phyloP scores from a whole-genome alignment of 2,888 invertebrate species.

The Amorpha juglandis region DNA sequence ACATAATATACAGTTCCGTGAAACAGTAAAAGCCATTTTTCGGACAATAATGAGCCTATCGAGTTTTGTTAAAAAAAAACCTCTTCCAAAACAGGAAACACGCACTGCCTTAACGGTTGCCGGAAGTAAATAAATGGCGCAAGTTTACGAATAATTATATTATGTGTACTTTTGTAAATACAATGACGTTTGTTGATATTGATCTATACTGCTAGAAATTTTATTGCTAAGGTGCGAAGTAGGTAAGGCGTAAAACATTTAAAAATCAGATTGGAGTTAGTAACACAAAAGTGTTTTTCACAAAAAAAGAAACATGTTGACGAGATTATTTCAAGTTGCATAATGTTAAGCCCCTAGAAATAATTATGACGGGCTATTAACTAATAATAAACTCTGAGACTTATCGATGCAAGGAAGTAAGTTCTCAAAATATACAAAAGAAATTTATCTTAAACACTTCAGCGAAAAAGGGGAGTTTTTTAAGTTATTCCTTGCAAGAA shows the following conservation, averaged over 20 bases:
- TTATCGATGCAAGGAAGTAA: too few species aligned
- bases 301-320: too few species aligned
- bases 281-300: too few species aligned
- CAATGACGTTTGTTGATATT: slow-evolving; percentile 16
- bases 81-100: slow-evolving; percentile 40
- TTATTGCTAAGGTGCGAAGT: neutral
- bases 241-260: neutral
- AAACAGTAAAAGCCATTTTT: slow-evolving; percentile 12
- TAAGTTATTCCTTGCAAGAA: too few species aligned
- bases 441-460: too few species aligned
- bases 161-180: slow-evolving; percentile 26
- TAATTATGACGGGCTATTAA: too few species aligned
- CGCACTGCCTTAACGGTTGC: slow-evolving; percentile 29
- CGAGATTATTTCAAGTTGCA: too few species aligned
- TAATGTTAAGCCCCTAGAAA: too few species aligned
- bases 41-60: neutral
- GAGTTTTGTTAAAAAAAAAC: slow-evolving; percentile 31
- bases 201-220: slow-evolving; percentile 2
- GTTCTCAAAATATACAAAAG: too few species aligned
- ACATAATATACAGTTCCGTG: neutral
- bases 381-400: too few species aligned
- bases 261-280: too few species aligned
- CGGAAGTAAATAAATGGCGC: slow-evolving; percentile 29
- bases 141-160: slow-evolving; percentile 23
- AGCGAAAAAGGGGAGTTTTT: too few species aligned